Evolutionary conservation across 2,113 vertebrate genomes (phyloP).

Genomic region (Bufo gargarizans): DNA sequence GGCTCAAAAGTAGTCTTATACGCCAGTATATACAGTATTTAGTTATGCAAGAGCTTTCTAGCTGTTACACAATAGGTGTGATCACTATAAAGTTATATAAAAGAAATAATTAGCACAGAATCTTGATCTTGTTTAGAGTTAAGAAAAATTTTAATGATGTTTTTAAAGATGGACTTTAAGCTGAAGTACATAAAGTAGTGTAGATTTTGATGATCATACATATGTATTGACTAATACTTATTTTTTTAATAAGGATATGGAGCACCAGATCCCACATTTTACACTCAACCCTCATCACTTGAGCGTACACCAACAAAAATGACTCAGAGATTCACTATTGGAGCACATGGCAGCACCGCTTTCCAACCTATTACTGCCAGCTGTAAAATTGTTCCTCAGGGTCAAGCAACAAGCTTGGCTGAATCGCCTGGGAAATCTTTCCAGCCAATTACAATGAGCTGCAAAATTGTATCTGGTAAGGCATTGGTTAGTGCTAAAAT

Average conservation of each 20-base stretch:
- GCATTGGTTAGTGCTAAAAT: background rate
- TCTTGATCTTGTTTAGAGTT: no score
- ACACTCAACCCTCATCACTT: constrained; percentile 77
- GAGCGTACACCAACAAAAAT: constrained; percentile 89
- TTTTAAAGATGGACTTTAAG: no score
- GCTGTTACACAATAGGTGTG: no score
- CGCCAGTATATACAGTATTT: no score
- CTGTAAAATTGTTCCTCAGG: constrained; percentile 95
- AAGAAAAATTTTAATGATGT: no score
- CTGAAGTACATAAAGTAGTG: no score
- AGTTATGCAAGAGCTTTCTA: no score
- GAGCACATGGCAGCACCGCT: constrained; percentile 95
- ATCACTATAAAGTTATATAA: no score
- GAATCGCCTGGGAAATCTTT: constrained; percentile 97
- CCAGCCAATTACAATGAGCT: constrained; percentile 99
- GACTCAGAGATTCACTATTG: constrained; percentile 86
- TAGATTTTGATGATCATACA: no score
- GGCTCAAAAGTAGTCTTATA: no score
- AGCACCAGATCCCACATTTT: constrained; percentile 66
- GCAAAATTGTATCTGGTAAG: constrained; percentile 98
- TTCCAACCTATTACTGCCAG: constrained; percentile 97
- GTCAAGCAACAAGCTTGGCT: constrained; percentile 83
- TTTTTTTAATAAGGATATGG: constrained; percentile 23
- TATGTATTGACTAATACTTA: background rate
- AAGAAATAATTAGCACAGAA: no score